Conservation (phyloP, 1,140 invertebrate genomes). For the Asobara japonica region DNA sequence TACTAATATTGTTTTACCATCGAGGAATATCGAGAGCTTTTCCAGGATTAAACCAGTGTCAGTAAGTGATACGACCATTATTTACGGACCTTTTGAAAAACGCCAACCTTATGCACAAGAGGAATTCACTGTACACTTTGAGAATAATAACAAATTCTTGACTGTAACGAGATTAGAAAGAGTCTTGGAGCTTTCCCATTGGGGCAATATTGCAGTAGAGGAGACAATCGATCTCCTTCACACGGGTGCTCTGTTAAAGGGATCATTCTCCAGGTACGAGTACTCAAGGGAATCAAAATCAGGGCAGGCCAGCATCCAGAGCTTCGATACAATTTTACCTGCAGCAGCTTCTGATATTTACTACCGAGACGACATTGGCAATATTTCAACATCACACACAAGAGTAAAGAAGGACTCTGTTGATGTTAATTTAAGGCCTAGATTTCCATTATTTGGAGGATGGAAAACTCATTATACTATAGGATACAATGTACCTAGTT, state of each 20-base stretch:
- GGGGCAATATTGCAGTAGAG: constrained; percentile 98
- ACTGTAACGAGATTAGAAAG: constrained; percentile 88
- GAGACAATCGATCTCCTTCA: constrained; percentile 93
- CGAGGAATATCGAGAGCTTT: constrained; percentile 85
- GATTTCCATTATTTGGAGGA: constrained; percentile 98
- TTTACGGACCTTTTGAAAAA: constrained; percentile 89
- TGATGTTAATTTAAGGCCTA: constrained; percentile 91
- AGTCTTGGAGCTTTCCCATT: constrained; percentile 96
- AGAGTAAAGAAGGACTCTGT: constrained; percentile 88
- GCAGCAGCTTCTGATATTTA: constrained; percentile 91
- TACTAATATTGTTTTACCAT: constrained; percentile 81
- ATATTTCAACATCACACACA: constrained; percentile 98
- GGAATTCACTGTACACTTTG: constrained; percentile 87
- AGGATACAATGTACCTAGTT: constrained; percentile 97
- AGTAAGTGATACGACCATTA: constrained; percentile 81
- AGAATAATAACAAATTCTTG: constrained; percentile 96
- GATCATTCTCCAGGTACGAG: constrained; percentile 95
- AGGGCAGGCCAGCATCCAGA: constrained; percentile 87
- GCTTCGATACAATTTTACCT: constrained; percentile 93
- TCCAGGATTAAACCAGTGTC: constrained; percentile 87
- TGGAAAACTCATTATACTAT: constrained; percentile 98
- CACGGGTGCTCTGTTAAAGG: constrained; percentile 91
- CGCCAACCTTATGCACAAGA: constrained; percentile 70
- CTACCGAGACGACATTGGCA: constrained; percentile 98
- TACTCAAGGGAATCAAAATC: constrained; percentile 90